Evolutionary conservation across 2,888 invertebrate genomes (phyloP).

Genomic region (Orthosia incerta): DNA sequence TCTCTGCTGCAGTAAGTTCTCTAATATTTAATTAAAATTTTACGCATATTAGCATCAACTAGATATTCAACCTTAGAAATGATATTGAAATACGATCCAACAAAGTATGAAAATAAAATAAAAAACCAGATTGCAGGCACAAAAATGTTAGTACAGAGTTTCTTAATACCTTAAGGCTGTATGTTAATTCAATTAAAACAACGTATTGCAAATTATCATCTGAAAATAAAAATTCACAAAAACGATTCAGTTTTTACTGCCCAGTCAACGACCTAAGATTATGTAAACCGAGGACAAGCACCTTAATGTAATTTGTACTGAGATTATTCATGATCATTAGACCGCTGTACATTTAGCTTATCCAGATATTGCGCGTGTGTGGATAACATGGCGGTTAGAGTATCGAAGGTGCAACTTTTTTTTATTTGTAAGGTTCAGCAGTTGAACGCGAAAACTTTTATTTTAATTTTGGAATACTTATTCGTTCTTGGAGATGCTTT

Average conservation of each 20-base stretch:
- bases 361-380: constrained; percentile 36
- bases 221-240: constrained; percentile 30
- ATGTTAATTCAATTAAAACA: constrained; percentile 38
- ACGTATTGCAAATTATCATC: constrained; percentile 20
- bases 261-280: constrained; percentile 62
- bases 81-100: constrained; percentile 8
- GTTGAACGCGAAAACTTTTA: constrained; percentile 6
- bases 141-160: constrained; percentile 16
- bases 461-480: constrained; percentile 29
- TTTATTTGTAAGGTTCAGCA: constrained; percentile 6
- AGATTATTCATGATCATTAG: constrained; percentile 55
- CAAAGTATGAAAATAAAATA: constrained; percentile 9
- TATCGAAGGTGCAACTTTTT: constrained; percentile 22
- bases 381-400: constrained; percentile 16
- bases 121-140: neutral
- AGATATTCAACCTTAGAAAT: neutral
- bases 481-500: neutral
- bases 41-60: neutral
- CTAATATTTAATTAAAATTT: constrained; percentile 20
- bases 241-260: constrained; percentile 48
- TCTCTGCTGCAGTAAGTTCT: constrained; percentile 1
- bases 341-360: constrained; percentile 36
- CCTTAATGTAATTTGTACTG: constrained; percentile 56
- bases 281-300: constrained; percentile 58
- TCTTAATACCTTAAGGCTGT: constrained; percentile 14